Percentiles rank a stretch among this genome's conserved stretches.
Conservation (phyloP, 2,113 vertebrate species). For the Gymnobelideus leadbeateri region DNA sequence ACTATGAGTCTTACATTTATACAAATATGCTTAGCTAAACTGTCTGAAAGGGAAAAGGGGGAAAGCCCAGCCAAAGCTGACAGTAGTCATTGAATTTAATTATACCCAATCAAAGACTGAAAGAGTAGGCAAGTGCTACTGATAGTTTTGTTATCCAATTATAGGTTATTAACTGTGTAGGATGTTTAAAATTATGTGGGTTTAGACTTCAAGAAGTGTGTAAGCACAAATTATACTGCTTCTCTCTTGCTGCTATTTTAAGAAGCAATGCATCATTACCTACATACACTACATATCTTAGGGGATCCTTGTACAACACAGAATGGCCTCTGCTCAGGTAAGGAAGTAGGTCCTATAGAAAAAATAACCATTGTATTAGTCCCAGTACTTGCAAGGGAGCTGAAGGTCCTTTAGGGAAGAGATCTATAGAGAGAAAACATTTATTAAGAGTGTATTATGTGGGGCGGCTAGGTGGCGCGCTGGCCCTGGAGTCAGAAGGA, state of each 20-base stretch:
- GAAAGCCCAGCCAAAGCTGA: background rate
- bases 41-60: background rate
- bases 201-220: slow-evolving; percentile 5
- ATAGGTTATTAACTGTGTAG: background rate
- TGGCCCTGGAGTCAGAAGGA: too few species aligned
- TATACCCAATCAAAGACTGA: background rate
- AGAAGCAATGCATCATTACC: background rate
- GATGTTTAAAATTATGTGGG: background rate
- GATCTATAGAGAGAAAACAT: background rate
- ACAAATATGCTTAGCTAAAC: background rate
- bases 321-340: background rate
- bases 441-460: background rate
- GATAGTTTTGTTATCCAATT: background rate
- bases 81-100: background rate
- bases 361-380: background rate
- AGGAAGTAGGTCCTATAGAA: background rate
- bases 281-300: background rate
- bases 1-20: background rate
- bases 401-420: background rate
- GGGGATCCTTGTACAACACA: background rate
- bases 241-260: background rate
- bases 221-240: background rate
- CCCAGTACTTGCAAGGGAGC: background rate
- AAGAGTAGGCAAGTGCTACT: background rate
- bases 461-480: too few species aligned